Conservation (phyloP, 2,888 invertebrate genomes). For the Lepidocyrtoides sp. region DNA sequence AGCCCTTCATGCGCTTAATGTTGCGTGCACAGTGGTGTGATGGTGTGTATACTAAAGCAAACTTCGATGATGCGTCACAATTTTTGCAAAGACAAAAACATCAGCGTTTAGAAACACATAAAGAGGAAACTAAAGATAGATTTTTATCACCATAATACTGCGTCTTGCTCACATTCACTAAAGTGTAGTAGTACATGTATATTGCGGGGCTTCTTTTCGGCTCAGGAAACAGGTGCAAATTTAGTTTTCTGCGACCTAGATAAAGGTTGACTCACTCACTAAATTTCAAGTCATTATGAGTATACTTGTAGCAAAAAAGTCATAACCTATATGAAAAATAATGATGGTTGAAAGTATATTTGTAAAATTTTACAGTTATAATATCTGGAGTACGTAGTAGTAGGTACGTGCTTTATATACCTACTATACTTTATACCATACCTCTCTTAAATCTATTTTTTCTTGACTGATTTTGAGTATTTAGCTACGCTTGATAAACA, state of each 20-base stretch:
- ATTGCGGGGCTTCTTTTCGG: not conserved
- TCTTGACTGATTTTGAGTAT: no score
- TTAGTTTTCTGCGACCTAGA: conserved; percentile 80
- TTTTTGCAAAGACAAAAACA: not conserved
- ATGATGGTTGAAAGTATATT: no score
- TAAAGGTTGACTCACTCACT: conserved; percentile 64
- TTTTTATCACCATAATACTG: conserved; percentile 14
- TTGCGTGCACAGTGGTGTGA: conserved; percentile 28
- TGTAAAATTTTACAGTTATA: no score
- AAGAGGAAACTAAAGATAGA: conserved; percentile 29
- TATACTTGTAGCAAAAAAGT: not conserved
- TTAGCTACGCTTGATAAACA: not conserved
- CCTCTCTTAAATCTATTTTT: no score
- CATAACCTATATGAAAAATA: no score
- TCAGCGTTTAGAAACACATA: not conserved
- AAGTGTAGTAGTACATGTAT: not conserved
- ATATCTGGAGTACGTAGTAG: no score
- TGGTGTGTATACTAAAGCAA: not conserved
- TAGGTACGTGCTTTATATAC: no score
- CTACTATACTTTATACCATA: no score
- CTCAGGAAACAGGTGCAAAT: conserved; percentile 83
- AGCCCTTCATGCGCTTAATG: conserved; percentile 69
- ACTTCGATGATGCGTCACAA: conserved; percentile 58
- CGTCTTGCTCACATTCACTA: not conserved
- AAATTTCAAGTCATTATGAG: conserved; percentile 31